Percentiles rank a stretch among this genome's conserved stretches.
phyloP scores from a whole-genome alignment of 2,888 invertebrate species.

The Lordiphosa andalusiaca region DNA sequence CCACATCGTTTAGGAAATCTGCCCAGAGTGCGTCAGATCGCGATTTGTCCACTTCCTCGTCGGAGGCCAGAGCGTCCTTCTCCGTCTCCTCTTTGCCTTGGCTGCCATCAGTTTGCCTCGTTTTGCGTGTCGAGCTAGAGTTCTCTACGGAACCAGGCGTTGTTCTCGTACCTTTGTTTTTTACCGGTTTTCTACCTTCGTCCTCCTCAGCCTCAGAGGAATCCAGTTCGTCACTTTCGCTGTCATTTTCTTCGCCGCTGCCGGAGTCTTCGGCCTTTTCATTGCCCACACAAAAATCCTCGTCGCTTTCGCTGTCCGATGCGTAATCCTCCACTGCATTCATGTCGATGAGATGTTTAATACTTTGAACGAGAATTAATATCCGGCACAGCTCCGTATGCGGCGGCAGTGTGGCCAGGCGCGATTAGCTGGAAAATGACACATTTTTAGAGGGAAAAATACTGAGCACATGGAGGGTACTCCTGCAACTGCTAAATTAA shows the following conservation, averaged over 20 bases:
- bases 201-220: constrained; percentile 24
- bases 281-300: constrained; percentile 86
- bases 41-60: constrained; percentile 85
- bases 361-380: not conserved
- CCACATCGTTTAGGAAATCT: constrained; percentile 87
- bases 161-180: too few relatives aligned
- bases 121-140: constrained; percentile 36
- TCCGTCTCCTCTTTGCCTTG: constrained; percentile 42
- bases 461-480: too few relatives aligned
- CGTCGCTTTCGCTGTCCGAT: constrained; percentile 88
- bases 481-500: too few relatives aligned
- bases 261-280: constrained; percentile 79
- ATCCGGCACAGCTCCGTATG: too few relatives aligned
- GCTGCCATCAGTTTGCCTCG: constrained; percentile 50
- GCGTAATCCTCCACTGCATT: constrained; percentile 81
- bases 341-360: constrained; percentile 41
- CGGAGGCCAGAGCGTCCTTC: constrained; percentile 72
- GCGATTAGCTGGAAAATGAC: too few relatives aligned
- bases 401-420: too few relatives aligned
- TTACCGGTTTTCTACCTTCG: not conserved
- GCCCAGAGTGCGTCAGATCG: constrained; percentile 90
- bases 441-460: too few relatives aligned
- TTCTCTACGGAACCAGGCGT: not conserved
- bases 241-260: constrained; percentile 65
- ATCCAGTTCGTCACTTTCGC: constrained; percentile 62